These are phyloP conservation scores for Thumatha senex DNA, from an alignment of 2,888 invertebrate genomes.

Conservation along the genomic window DNA sequence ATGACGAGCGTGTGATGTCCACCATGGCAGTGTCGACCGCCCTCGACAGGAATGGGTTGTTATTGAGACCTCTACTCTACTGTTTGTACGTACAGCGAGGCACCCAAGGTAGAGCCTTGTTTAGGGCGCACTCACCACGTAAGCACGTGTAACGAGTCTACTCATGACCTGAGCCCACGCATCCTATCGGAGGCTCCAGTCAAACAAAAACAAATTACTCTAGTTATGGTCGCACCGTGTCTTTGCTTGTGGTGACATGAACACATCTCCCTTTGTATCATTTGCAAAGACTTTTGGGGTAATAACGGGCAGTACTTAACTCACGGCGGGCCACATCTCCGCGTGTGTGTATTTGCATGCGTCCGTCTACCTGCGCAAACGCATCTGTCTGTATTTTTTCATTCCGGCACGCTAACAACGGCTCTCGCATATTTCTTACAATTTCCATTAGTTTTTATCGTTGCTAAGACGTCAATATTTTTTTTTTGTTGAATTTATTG, in stretches of 20 bases:
- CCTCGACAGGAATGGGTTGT: too few relatives aligned
- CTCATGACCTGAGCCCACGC: neutral
- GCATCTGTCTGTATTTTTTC: slow-evolving; percentile 51
- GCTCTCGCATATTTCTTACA: slow-evolving; percentile 57
- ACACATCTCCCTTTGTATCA: neutral
- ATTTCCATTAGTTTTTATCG: slow-evolving; percentile 51
- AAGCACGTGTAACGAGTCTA: neutral
- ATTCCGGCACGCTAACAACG: slow-evolving; percentile 48
- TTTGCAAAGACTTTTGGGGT: slow-evolving; percentile 9
- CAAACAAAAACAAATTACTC: slow-evolving; percentile 4
- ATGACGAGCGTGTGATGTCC: too few relatives aligned
- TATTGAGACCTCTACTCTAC: too few relatives aligned
- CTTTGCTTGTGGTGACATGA: neutral
- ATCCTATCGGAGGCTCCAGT: slow-evolving; percentile 12
- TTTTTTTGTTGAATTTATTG: slow-evolving; percentile 59
- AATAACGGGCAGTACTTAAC: slow-evolving; percentile 4
- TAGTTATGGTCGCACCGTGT: slow-evolving; percentile 9
- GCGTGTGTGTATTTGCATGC: slow-evolving; percentile 41
- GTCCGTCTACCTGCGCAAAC: slow-evolving; percentile 62
- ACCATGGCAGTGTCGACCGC: too few relatives aligned
- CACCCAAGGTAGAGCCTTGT: too few relatives aligned
- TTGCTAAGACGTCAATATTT: slow-evolving; percentile 50
- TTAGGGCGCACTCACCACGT: neutral
- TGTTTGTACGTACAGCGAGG: too few relatives aligned
- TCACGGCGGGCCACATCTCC: slow-evolving; percentile 2